Conservation (phyloP, 2,113 vertebrate species). For the Perca flavescens region DNA sequence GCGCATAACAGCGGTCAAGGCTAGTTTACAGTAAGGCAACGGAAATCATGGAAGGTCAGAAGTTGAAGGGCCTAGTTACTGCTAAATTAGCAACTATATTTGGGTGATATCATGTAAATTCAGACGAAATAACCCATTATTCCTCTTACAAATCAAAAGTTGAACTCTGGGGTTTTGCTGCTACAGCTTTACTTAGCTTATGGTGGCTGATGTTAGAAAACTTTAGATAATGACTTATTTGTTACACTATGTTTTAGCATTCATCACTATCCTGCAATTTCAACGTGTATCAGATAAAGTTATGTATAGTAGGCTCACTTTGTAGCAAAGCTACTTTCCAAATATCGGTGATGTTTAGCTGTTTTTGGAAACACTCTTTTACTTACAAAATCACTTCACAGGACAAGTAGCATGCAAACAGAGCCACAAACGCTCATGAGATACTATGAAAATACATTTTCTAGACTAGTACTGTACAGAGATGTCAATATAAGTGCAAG, state of each 20-base stretch:
- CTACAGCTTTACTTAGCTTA: not conserved
- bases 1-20: slow-evolving; percentile 48
- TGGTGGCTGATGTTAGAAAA: not conserved
- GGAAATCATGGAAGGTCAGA: slow-evolving; percentile 2
- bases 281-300: not conserved
- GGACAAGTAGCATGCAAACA: not conserved
- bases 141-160: not conserved
- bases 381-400: slow-evolving; percentile 8
- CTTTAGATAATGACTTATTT: not conserved
- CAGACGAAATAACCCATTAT: not conserved
- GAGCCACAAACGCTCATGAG: not conserved
- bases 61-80: not conserved
- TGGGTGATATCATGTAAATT: not conserved
- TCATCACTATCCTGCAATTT: not conserved
- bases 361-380: not conserved
- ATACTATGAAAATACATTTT: not conserved
- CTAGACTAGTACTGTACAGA: not conserved
- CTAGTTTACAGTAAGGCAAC: slow-evolving; percentile 45
- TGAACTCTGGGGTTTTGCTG: not conserved
- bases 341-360: not conserved
- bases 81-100: not conserved
- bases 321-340: not conserved
- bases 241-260: not conserved
- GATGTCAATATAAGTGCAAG: not conserved
- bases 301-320: not conserved